Evolutionary conservation across 2,797 vertebrate genomes (phyloP).

Genomic region (Astyanax mexicanus): DNA sequence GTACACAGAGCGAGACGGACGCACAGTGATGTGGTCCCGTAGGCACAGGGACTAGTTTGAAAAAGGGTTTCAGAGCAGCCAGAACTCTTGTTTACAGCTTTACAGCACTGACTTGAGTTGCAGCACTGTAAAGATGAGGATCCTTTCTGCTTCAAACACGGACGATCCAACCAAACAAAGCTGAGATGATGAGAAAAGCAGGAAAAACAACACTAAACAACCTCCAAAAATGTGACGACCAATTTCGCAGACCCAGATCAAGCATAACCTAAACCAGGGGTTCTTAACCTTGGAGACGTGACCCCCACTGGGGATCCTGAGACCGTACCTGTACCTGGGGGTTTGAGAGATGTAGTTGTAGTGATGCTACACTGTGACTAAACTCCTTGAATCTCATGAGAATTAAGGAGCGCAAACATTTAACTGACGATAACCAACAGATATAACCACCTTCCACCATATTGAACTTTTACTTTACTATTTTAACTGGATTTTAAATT

Average conservation of each 20-base stretch:
- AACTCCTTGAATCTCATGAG: no score
- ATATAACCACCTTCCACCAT: no score
- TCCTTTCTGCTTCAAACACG: not conserved
- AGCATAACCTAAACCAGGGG: not conserved
- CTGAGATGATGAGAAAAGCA: not conserved
- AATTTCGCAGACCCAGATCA: not conserved
- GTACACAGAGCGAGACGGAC: conserved; percentile 63
- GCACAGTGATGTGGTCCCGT: conserved; percentile 74
- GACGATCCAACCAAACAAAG: conserved; percentile 2
- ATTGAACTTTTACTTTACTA: no score
- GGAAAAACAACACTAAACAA: not conserved
- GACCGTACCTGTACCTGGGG: no score
- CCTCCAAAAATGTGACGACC: not conserved
- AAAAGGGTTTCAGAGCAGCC: not conserved
- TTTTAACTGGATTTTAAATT: no score
- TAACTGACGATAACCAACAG: no score
- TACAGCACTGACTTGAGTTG: not conserved
- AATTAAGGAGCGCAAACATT: no score
- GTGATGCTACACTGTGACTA: no score
- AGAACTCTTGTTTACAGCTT: not conserved
- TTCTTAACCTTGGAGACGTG: no score
- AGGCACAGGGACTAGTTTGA: conserved; percentile 52
- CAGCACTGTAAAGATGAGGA: not conserved
- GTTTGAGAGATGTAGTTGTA: no score
- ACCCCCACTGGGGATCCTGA: no score